Conservation (phyloP, 2,797 vertebrate species). For the Chaetophractus vellerosus region DNA sequence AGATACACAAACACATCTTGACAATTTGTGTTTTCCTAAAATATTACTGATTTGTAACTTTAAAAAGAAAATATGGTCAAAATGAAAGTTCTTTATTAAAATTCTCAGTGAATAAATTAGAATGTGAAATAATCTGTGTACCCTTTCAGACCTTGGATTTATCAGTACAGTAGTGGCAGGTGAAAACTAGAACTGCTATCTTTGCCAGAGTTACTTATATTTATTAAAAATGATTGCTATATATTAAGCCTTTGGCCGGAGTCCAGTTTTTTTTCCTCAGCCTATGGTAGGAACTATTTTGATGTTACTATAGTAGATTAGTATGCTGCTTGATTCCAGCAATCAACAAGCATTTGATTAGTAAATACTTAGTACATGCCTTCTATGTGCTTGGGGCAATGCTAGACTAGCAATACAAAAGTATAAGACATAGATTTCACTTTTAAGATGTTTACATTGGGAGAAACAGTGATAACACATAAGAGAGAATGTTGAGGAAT, state of each 20-base stretch:
- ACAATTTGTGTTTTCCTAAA: conserved; percentile 24
- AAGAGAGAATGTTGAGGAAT: background rate
- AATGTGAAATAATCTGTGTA: background rate
- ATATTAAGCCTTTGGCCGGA: background rate
- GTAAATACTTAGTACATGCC: background rate
- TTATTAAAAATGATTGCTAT: background rate
- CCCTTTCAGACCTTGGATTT: background rate
- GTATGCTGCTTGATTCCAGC: conserved; percentile 7
- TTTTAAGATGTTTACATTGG: conserved; percentile 6
- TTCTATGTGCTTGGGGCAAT: background rate
- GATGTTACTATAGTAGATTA: background rate
- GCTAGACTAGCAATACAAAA: background rate
- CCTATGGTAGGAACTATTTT: background rate
- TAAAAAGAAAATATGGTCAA: background rate
- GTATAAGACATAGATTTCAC: background rate
- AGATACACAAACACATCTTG: background rate
- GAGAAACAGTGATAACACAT: background rate
- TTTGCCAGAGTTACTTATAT: background rate
- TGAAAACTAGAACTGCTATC: background rate
- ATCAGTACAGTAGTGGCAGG: background rate
- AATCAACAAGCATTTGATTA: background rate
- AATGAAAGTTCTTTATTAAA: background rate
- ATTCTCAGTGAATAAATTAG: background rate
- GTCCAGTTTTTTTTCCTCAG: background rate
- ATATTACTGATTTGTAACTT: conserved; percentile 22